Evolutionary conservation across 1,140 invertebrate genomes (phyloP), one percentile per base, ranked within the genome.

Genomic region (Bursaphelenchus mucronatus): DNA sequence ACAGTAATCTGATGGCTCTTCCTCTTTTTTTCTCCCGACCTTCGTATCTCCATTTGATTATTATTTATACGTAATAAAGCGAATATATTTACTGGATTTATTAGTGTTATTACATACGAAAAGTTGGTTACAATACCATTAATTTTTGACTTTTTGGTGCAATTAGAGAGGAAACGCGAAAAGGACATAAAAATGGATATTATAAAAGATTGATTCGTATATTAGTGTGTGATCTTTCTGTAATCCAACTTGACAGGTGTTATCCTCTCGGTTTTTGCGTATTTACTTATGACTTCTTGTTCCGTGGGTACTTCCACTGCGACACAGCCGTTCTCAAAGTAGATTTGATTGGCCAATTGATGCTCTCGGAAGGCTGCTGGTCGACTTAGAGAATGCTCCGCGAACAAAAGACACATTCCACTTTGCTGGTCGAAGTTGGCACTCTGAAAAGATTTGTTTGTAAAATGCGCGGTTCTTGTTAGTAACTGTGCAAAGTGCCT

Each of bases 291-390:
- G 11, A 41, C 10, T n/a, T 17, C 55, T 40, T 57, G 19, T 58
- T 49, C 47, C 9, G 10, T 49, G 10, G 53, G 51, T 10, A 62
- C 57, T 30, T 17, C 9, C 50, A 61, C 40, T 30, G n/a, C n/a
- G 15, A 45, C 19, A 21, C 64, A 66, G 2, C 64, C 58, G 47
- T 66, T 66, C 46, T 66, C 64, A 11, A 66, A 66, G 43, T 62
- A 66, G 10, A 66, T 11, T 21, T 41, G 54, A 39, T 49, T 41
- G 58, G 39, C n/a, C n/a, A 13, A 15, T 19, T n/a, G 9, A 44
- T 43, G 43, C 43, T 64, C 45, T 51, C 62, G 61, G 19, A 66
- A 66, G 7, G 41, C n/a, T 17, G 15, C 19, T 3, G 64, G 64
- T 17, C 15, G 15, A 15, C 45, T 21, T 11, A 66, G 21, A 52